Evolutionary conservation across 2,888 invertebrate species (phyloP), one percentile per base, ranked within the genome.

Genomic region (Phania funesta): DNA sequence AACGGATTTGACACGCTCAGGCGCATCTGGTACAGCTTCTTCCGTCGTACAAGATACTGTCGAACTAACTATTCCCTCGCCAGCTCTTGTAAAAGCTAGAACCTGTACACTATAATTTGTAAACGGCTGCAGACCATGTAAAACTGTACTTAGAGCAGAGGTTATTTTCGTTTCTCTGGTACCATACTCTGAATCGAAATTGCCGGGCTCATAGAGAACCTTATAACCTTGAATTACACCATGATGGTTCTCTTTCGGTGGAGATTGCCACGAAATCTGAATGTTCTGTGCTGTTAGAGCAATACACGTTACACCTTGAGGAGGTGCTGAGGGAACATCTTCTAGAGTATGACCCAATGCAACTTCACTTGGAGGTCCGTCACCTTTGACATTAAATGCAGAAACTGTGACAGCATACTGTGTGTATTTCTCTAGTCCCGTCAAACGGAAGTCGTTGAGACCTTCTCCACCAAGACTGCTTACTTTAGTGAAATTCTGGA

Each of bases 341-440:
- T 92, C 88, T 20, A 91, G 78, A 0, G 91, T 91, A 44, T 90
- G 90, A 2, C 88, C 89, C 24, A 89, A 77, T 3, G 94, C 93
- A 0, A 95, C 94, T 6, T 93, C 92, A 3, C 95, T 95, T 0
- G 94, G 92, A 0, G 96, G 95, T 0, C 97, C 96, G 52, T 95
- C 94, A 0, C 96, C 96, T 38, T 95, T 94, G 0, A 94, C 93
- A 90, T 96, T 97, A 89, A 95, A 96, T 0, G 96, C 96, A 80
- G 95, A 93, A 22, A 96, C 95, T 1, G 95, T 93, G 8, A 97
- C 93, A 71, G 94, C 94, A 89, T 97, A 97, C 64, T 95, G 94
- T 0, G 96, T 96, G 88, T 95, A 96, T 87, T 96, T 95, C 76
- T 94, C 93, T 26, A 96, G 91, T 0, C 94, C 94, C 4, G 93